Percentiles rank a stretch among this genome's conserved stretches.
Evolutionary conservation across 2,797 vertebrate species (phyloP).

Genomic region (Echiichthys vipera): DNA sequence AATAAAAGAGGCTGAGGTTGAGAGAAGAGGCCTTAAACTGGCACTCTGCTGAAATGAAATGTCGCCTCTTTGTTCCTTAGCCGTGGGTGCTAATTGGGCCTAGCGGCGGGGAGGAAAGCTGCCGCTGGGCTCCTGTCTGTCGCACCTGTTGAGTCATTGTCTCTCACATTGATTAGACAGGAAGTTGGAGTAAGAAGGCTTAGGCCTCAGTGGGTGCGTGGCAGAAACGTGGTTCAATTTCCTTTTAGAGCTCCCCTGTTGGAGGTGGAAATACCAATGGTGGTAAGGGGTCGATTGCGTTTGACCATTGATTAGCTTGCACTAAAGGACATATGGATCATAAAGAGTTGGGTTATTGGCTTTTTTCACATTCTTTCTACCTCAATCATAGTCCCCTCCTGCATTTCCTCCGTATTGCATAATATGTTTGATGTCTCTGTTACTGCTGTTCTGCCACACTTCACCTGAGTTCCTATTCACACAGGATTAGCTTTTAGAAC

Average conservation of each 20-base stretch:
- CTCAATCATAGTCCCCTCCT: slow-evolving; percentile 17
- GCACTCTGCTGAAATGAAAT: slow-evolving; percentile 84
- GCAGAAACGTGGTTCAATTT: slow-evolving; percentile 82
- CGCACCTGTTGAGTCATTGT: slow-evolving; percentile 87
- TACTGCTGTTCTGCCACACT: slow-evolving; percentile 23
- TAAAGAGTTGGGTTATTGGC: slow-evolving; percentile 45
- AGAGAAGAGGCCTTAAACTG: slow-evolving; percentile 84
- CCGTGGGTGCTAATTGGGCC: slow-evolving; percentile 82
- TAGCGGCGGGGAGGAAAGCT: slow-evolving; percentile 76
- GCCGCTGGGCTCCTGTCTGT: slow-evolving; percentile 81
- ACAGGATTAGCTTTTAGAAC: neutral
- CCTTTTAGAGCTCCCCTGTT: slow-evolving; percentile 75
- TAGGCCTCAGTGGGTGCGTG: slow-evolving; percentile 74
- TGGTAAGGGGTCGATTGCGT: slow-evolving; percentile 75
- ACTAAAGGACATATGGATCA: slow-evolving; percentile 75
- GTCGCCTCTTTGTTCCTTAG: slow-evolving; percentile 81
- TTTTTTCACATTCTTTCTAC: slow-evolving; percentile 31
- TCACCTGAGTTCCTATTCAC: slow-evolving; percentile 11
- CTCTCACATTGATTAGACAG: slow-evolving; percentile 81
- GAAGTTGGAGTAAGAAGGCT: slow-evolving; percentile 77
- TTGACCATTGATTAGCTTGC: slow-evolving; percentile 71
- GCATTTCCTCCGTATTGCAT: slow-evolving; percentile 18
- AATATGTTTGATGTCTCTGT: slow-evolving; percentile 30
- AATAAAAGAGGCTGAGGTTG: slow-evolving; percentile 70
- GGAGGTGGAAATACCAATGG: slow-evolving; percentile 78